Base-by-base conservation (phyloP, 1,140 invertebrate species). In the Drosophila mauritiana region DNA sequence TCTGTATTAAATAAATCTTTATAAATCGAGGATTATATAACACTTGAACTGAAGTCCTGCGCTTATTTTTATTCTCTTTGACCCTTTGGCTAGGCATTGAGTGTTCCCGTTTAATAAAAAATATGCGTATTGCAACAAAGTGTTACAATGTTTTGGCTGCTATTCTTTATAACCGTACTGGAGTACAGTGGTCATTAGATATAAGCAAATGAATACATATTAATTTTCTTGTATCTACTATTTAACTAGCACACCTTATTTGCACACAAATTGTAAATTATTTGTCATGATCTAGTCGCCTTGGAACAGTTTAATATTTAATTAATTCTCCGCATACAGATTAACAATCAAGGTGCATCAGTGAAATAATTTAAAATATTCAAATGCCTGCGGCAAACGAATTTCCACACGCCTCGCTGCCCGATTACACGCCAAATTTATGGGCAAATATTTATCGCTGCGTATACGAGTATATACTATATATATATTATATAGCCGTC, bases 391-490 rank as follows among this genome's bases (percentile, higher is more conserved):
- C 58, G 25, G 51, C 48, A 56, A 74, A 49, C 57, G 56, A 65
- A 45, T 68, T 76, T 70, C 27, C 36, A 55, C 68, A 61, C 49
- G 51, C 58, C 51, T 57, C 63, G 53, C 42, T 63, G 69, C 22
- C 17, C 83, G 70, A 79, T 86, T 83, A 65, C 69, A 58, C 45
- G 70, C 56, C 59, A 79, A 88, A 86, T 86, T 86, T 86, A 88
- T 86, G 75, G 55, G 46, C 70, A 83, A 85, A 88, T 73, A 83
- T 86, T 86, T 88, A 86, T 86, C 79, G 83, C 55, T 69, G 11
- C 58, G 65, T 43, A 73, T 67, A 74, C 31, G 31, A 31, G 31
- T 10, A 31, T 39, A 39, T 37, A 37, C 11, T 3, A 31, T 13
- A 1, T 36, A 36, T 12, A 13, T 39, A 39, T 0, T 13, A 39